Evolutionary conservation across 2,113 vertebrate species (phyloP).

Genomic region (Chelonoidis abingdonii): DNA sequence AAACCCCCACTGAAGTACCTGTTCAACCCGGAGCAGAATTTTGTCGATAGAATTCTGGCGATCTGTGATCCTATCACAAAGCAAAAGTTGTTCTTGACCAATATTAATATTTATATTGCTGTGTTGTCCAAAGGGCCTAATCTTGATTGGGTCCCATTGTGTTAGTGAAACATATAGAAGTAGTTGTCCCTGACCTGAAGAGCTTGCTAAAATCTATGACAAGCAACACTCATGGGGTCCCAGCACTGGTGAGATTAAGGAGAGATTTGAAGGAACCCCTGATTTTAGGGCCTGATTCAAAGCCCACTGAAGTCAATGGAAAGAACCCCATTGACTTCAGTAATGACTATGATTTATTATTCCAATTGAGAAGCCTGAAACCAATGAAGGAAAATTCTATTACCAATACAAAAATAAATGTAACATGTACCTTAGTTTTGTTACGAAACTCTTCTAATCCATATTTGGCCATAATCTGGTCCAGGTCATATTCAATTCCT

Average conservation of each 20-base stretch:
- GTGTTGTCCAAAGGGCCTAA: neutral
- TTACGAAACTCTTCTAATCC: constrained; percentile 83
- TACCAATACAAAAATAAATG: neutral
- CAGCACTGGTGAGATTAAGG: neutral
- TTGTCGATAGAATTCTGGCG: neutral
- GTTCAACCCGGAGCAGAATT: neutral
- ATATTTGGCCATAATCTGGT: constrained; percentile 76
- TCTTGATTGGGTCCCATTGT: neutral
- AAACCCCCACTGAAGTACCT: neutral
- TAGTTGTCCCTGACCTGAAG: neutral
- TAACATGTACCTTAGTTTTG: constrained; percentile 82
- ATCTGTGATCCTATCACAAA: neutral
- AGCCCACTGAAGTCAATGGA: rapidly evolving
- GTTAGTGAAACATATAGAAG: neutral
- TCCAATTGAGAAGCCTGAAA: neutral
- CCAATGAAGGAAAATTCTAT: neutral
- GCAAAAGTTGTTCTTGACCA: neutral
- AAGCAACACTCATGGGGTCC: neutral
- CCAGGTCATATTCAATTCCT: constrained; percentile 83
- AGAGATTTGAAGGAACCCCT: neutral
- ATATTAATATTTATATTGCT: neutral
- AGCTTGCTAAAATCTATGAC: neutral
- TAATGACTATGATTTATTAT: neutral
- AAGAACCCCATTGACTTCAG: neutral
- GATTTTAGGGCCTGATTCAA: neutral